Conservation (phyloP, 2,113 vertebrate genomes). For the Rhineura floridana region DNA sequence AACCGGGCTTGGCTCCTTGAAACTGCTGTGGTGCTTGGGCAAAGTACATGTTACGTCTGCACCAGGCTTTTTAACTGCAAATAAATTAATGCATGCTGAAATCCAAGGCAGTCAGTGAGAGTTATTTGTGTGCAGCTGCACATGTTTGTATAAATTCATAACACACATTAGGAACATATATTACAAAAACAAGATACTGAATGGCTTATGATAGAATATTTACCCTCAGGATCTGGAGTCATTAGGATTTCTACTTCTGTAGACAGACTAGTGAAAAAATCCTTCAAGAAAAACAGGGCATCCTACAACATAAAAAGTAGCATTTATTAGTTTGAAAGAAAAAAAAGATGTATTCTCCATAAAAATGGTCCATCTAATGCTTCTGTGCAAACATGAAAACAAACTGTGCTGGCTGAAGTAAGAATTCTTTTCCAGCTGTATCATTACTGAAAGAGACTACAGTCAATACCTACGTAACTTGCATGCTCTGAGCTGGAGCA, state of each 20-base stretch:
- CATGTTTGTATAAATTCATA: background rate
- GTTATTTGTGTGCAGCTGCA: background rate
- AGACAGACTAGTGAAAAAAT: conserved; percentile 94
- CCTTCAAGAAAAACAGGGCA: conserved; percentile 97
- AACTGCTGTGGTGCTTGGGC: conserved; percentile 80
- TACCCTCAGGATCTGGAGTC: conserved; percentile 94
- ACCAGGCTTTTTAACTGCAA: conserved; percentile 79
- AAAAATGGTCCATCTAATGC: background rate
- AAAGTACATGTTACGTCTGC: conserved; percentile 91
- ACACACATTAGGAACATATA: fast-evolving
- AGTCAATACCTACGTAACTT: background rate
- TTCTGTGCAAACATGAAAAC: background rate
- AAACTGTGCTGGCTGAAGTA: background rate
- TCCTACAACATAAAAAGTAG: conserved; percentile 78
- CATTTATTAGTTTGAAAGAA: background rate
- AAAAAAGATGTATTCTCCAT: background rate
- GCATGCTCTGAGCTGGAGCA: background rate
- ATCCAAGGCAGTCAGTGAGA: conserved; percentile 5
- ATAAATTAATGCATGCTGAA: background rate
- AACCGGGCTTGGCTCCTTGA: conserved; percentile 86
- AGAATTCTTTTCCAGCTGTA: background rate
- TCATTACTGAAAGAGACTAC: background rate
- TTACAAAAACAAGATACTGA: background rate
- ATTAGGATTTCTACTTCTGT: conserved; percentile 92
- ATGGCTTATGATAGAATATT: background rate